Evolutionary conservation across 2,113 vertebrate species (phyloP).

Genomic region (Zootoca vivipara): DNA sequence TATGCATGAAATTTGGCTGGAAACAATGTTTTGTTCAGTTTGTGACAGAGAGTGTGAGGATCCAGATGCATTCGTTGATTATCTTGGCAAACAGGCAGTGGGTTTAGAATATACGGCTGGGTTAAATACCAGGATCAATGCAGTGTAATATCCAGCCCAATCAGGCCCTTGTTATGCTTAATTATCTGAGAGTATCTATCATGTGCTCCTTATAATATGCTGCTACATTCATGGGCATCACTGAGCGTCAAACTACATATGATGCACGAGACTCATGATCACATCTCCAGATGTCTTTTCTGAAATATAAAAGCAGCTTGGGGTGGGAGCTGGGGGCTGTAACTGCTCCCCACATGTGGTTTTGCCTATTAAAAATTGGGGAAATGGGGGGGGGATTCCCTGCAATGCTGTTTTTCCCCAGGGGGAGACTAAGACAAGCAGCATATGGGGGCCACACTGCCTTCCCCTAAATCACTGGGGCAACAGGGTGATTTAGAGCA

Average conservation of each 20-base stretch:
- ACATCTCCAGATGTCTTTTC: background rate
- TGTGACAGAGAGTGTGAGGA: background rate
- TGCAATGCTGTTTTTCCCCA: background rate
- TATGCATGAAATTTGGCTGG: background rate
- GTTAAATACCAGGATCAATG: background rate
- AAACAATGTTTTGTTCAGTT: background rate
- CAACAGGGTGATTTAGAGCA: background rate
- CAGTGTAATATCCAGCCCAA: background rate
- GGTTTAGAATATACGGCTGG: background rate
- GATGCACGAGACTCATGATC: background rate
- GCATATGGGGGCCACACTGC: background rate
- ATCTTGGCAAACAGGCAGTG: background rate
- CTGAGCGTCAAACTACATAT: background rate
- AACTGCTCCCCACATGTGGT: background rate
- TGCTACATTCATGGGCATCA: background rate
- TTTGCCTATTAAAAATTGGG: background rate
- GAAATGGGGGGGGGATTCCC: too few relatives aligned
- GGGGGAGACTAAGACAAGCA: too few relatives aligned
- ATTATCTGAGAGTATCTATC: background rate
- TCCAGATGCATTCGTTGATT: background rate
- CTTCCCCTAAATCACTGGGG: too few relatives aligned
- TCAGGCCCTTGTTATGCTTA: background rate
- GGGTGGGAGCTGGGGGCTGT: background rate
- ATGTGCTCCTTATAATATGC: background rate
- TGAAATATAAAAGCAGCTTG: background rate